These are phyloP conservation scores for Hippocampus comes DNA, from an alignment of 2,113 vertebrate genomes.

Conservation along the genomic window DNA sequence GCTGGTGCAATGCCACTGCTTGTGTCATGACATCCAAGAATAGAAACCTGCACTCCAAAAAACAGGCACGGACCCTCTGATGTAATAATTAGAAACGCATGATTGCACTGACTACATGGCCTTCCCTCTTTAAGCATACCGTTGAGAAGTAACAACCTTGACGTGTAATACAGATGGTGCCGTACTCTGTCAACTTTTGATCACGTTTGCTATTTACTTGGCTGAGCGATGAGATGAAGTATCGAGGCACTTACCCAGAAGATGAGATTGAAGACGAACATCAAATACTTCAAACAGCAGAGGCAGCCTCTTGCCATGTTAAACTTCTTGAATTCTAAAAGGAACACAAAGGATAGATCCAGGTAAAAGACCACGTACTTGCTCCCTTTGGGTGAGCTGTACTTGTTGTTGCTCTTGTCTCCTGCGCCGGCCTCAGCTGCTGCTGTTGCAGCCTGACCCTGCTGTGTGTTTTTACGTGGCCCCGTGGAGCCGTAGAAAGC, in stretches of 20 bases:
- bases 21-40: slow-evolving; percentile 61
- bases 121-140: slow-evolving; percentile 1
- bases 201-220: background rate
- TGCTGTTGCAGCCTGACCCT: slow-evolving; percentile 57
- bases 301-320: slow-evolving; percentile 99
- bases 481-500: slow-evolving; percentile 94
- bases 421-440: slow-evolving; percentile 49
- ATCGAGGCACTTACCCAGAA: slow-evolving; percentile 91
- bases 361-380: slow-evolving; percentile 99
- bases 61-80: slow-evolving; percentile 55
- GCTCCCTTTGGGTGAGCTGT: slow-evolving; percentile 88
- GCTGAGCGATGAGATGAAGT: slow-evolving; percentile 8
- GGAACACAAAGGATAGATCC: slow-evolving; percentile 99
- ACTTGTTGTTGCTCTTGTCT: slow-evolving; percentile 80
- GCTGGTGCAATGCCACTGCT: slow-evolving; percentile 44
- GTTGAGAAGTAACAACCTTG: background rate
- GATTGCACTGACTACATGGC: slow-evolving; percentile 39
- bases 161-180: background rate
- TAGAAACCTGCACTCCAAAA: slow-evolving; percentile 50
- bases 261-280: slow-evolving; percentile 99
- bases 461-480: slow-evolving; percentile 72
- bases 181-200: background rate
- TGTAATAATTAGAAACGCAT: slow-evolving; percentile 59
- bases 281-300: slow-evolving; percentile 98
- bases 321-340: slow-evolving; percentile 99